Evolutionary conservation across 2,113 vertebrate species (phyloP).

Genomic region (Globicephala melas): DNA sequence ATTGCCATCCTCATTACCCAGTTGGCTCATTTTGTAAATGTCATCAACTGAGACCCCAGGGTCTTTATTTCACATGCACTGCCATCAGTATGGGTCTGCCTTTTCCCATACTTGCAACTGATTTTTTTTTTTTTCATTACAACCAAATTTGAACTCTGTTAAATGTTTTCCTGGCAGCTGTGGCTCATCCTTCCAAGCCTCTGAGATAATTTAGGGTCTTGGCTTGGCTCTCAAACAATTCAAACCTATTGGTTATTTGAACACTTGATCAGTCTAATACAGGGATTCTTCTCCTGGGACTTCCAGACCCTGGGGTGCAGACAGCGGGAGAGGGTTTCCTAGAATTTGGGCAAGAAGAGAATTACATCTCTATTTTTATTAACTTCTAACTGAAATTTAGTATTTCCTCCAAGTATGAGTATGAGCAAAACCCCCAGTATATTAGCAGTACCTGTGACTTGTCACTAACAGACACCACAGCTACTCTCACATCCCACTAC

Average conservation of each 20-base stretch:
- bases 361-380: neutral
- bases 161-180: neutral
- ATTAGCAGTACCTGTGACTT: neutral
- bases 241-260: neutral
- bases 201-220: neutral
- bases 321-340: fast-evolving
- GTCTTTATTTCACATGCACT: neutral
- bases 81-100: neutral
- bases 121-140: neutral
- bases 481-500: neutral
- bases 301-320: neutral
- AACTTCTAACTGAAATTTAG: neutral
- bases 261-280: neutral
- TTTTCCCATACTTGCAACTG: neutral
- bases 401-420: neutral
- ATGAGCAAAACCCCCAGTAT: neutral
- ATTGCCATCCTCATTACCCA: neutral
- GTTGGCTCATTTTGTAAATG: neutral
- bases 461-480: neutral
- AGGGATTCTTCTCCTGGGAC: neutral
- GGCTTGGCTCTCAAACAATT: neutral
- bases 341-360: neutral
- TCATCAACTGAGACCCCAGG: neutral
- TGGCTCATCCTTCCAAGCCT: neutral
- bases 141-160: neutral